Evolutionary conservation across 2,797 vertebrate species (phyloP).

Genomic region (Carapus acus): DNA sequence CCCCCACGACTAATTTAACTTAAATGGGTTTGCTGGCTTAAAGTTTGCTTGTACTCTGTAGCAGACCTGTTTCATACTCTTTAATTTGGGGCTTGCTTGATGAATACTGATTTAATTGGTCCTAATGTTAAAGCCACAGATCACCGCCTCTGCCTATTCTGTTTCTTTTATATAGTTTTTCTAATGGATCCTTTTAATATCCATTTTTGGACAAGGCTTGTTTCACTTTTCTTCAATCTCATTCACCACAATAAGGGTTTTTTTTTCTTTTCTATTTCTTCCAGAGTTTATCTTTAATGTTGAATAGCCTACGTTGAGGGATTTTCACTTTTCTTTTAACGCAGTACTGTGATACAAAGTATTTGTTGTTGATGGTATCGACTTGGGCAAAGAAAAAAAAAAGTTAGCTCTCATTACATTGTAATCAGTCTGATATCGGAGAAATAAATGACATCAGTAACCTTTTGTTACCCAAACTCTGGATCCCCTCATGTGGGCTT

Average conservation of each 20-base stretch:
- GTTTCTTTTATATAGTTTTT: constrained; percentile 70
- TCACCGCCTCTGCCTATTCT: constrained; percentile 69
- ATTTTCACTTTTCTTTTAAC: constrained; percentile 49
- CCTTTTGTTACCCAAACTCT: constrained; percentile 43
- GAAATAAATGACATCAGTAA: constrained; percentile 35
- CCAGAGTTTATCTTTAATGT: constrained; percentile 51
- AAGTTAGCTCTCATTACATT: constrained; percentile 51
- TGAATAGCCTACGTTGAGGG: constrained; percentile 60
- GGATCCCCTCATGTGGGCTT: constrained; percentile 51
- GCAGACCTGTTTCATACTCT: constrained; percentile 61
- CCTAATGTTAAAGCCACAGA: constrained; percentile 65
- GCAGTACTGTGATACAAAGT: constrained; percentile 63
- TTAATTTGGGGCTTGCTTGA: constrained; percentile 63
- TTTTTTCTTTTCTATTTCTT: constrained; percentile 77
- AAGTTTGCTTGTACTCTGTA: constrained; percentile 70
- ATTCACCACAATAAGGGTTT: constrained; percentile 49
- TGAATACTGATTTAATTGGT: constrained; percentile 59
- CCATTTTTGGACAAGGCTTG: constrained; percentile 53
- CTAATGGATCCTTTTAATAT: constrained; percentile 58
- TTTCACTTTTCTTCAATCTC: constrained; percentile 50
- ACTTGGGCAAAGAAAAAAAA: constrained; percentile 14
- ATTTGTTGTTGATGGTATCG: constrained; percentile 58
- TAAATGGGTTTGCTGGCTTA: constrained; percentile 72
- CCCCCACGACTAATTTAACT: constrained; percentile 75
- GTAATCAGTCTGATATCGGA: constrained; percentile 48